These are phyloP conservation scores for Harpegnathos saltator DNA, from an alignment of 1,140 invertebrate genomes.

Conservation along the genomic window DNA sequence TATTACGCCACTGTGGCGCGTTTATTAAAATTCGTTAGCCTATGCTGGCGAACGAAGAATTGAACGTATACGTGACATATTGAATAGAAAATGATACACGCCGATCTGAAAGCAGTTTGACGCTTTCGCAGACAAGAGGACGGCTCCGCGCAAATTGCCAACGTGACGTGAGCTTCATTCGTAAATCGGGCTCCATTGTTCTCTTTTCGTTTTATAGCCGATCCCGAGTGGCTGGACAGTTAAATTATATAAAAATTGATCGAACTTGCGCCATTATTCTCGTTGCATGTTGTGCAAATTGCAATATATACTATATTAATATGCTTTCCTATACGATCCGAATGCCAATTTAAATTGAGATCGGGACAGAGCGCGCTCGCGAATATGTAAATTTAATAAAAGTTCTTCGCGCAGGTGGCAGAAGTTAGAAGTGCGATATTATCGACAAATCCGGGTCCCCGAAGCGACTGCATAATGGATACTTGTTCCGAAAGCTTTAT, in stretches of 20 bases:
- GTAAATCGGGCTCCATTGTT: background rate
- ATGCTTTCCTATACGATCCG: conserved; percentile 8
- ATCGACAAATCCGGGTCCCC: conserved; percentile 59
- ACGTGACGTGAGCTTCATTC: background rate
- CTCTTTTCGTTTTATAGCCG: conserved; percentile 14
- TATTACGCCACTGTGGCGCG: background rate
- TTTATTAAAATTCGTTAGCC: background rate
- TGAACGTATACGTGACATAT: background rate
- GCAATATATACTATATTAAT: conserved; percentile 17
- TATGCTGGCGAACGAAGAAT: background rate
- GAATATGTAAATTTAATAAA: conserved; percentile 60
- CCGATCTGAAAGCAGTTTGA: background rate
- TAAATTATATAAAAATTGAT: conserved; percentile 22
- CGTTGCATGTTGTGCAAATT: background rate
- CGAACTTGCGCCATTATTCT: conserved; percentile 4
- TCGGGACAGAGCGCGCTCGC: conserved; percentile 18
- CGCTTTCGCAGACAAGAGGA: conserved; percentile 3
- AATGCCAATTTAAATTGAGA: conserved; percentile 51
- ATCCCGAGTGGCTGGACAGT: no score
- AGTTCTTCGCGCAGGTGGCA: conserved; percentile 40
- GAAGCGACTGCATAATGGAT: conserved; percentile 60
- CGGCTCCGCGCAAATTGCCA: background rate
- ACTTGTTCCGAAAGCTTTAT: conserved; percentile 46
- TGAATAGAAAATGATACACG: conserved; percentile 1
- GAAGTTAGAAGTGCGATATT: conserved; percentile 57